phyloP scores from a whole-genome alignment of 2,113 vertebrate genomes.

The Syrmaticus mikado region DNA sequence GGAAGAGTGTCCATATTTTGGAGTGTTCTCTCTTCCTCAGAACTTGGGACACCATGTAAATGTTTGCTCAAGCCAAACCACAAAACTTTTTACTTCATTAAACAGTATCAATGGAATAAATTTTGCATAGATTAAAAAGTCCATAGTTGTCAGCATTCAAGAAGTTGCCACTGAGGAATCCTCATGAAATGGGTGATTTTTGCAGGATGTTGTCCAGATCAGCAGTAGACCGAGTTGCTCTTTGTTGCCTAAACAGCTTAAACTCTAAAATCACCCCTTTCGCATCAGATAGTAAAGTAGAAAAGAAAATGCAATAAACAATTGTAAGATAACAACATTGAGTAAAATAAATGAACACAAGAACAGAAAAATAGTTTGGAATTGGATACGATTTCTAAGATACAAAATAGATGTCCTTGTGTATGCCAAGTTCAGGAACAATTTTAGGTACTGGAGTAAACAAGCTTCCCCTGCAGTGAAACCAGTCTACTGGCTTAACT shows the following conservation, averaged over 20 bases:
- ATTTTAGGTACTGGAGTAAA: not conserved
- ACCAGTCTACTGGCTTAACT: not conserved
- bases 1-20: not conserved
- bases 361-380: not conserved
- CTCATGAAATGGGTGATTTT: not conserved
- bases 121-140: not conserved
- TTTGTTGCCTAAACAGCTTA: not conserved
- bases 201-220: not conserved
- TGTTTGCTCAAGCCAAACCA: not conserved
- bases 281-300: not conserved
- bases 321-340: not conserved
- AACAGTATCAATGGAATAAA: not conserved
- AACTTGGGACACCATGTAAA: not conserved
- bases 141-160: not conserved
- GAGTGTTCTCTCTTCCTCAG: not conserved
- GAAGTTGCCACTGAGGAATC: not conserved
- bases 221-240: not conserved
- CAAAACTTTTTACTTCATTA: not conserved
- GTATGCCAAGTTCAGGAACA: not conserved
- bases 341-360: not conserved
- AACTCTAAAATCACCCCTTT: not conserved
- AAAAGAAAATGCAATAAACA: not conserved
- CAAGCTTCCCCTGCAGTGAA: not conserved
- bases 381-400: not conserved
- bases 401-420: not conserved